phyloP scores from a whole-genome alignment of 2,888 invertebrate genomes.

The Sarcophaga caerulescens region DNA sequence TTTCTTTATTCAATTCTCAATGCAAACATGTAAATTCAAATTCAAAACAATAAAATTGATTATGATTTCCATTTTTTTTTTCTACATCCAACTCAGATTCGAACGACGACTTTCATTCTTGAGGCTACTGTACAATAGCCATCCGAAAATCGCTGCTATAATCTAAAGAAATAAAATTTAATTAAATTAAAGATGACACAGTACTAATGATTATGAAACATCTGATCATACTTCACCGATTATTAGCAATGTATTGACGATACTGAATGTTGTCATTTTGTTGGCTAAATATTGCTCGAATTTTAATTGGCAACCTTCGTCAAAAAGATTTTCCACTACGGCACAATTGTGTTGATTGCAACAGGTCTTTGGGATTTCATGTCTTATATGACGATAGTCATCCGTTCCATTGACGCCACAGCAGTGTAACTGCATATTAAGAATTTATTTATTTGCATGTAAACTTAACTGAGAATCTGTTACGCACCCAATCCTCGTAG shows the following conservation, averaged over 20 bases:
- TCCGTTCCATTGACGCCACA: slow-evolving; percentile 76
- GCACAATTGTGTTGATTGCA: slow-evolving; percentile 73
- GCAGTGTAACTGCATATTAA: slow-evolving; percentile 71
- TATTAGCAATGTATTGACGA: slow-evolving; percentile 75
- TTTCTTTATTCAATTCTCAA: too few species aligned
- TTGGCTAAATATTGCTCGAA: slow-evolving; percentile 75
- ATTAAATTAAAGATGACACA: background rate
- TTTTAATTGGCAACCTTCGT: slow-evolving; percentile 74
- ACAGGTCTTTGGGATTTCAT: slow-evolving; percentile 74
- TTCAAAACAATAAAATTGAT: background rate
- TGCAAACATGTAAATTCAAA: too few species aligned
- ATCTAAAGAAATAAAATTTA: slow-evolving; percentile 66
- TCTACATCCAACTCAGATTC: slow-evolving; percentile 76
- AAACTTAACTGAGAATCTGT: background rate
- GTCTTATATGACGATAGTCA: slow-evolving; percentile 74
- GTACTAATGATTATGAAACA: background rate
- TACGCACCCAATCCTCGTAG: slow-evolving; percentile 75
- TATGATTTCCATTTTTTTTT: background rate
- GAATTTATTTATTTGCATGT: background rate
- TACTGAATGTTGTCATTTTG: slow-evolving; percentile 74
- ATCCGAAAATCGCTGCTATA: slow-evolving; percentile 73
- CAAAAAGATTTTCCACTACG: slow-evolving; percentile 69
- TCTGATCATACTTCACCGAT: slow-evolving; percentile 73
- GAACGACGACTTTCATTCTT: slow-evolving; percentile 75
- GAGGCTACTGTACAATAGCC: slow-evolving; percentile 74